Evolutionary conservation across 2,888 invertebrate species (phyloP), one percentile per base, ranked within the genome.

Genomic region (Tridacna gigas): DNA sequence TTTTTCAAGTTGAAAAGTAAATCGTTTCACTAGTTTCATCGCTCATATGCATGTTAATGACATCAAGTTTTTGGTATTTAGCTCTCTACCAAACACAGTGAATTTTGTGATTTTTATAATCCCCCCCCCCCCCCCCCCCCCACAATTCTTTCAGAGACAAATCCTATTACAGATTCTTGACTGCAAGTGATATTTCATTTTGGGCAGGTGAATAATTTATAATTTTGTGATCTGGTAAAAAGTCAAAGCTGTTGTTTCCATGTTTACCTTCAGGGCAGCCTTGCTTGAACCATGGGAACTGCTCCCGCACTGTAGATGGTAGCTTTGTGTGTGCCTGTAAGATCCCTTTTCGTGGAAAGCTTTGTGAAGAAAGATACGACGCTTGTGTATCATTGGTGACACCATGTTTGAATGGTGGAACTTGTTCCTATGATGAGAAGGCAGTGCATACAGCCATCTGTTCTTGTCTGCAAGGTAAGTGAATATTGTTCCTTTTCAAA

Each of bases 281-380:
- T 9, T 85, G 85, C 61, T 45, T 66, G 60, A 82, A 82, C 71
- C 79, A 77, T 77, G 85, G 85, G 15, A 69, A 56, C 20, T 85
- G 85, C 71, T 45, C 65, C 7, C 51, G 77, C 12, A 60, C 47
- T 48, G 26, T 47, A 20, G 74, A 69, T 9, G 74, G 65, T 20
- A 69, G 65, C 20, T 85, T 77, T 75, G 77, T 80, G 0, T 85
- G 85, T 82, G 82, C 82, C 25, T 85, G 85, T 61, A 56, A 61
- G 26, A 73, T 61, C 26, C 79, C 79, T 37, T 85, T 67, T 28
- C 47, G 80, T 15, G 85, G 85, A 0, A 74, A 28, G 4, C 74
- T 74, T 37, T 85, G 85, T 80, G 82, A 85, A 69, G 85, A 82
- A 60, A 77, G 82, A 25, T 85, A 85, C 65, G 82, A 85, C 67